Evolutionary conservation across 2,113 vertebrate genomes (phyloP), one percentile per base, ranked within the genome.

Genomic region (Barbus barbus): DNA sequence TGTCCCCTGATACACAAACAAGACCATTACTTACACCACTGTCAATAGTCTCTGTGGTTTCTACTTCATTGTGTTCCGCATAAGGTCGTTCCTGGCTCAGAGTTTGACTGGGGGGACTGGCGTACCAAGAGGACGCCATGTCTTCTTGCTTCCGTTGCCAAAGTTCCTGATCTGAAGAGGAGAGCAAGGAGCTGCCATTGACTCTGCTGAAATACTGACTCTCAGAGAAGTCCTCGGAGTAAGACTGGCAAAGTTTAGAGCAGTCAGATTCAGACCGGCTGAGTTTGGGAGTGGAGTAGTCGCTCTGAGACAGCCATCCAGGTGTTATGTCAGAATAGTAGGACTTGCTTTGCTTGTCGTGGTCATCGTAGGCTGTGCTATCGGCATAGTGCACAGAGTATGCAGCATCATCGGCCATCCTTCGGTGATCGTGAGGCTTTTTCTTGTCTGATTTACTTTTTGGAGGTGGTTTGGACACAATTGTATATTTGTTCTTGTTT

Each of bases 251-350:
- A 82, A 99, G 90, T 92, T 97, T 99, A 88, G 97, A 98, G 91
- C 98, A 99, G 91, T 99, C 97, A 1, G 98, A 99, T 84, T 98
- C 98, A 20, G 98, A 99, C 53, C 93, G 98, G 87, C 98, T 99
- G 76, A 99, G 96, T 94, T 99, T 99, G 72, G 96, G 93, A 0
- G 96, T 95, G 53, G 96, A 95, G 92, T 97, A 97, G 83, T 99
- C 97, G 86, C 95, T 97, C 91, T 98, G 97, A 31, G 97, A 97
- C 84, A 97, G 96, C 97, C 98, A 99, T n/a, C 96, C 93, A 20
- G 97, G 92, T 38, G 94, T 93, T 85, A 94, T 11, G n/a, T 96
- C 96, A 73, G 94, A 92, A 85, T 96, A 96, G 86, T 93, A 95
- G 22, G 91, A 87, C 87, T 95, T 95, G n/a, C 92, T 89, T 83